Evolutionary conservation across 2,113 vertebrate genomes (phyloP), one percentile per base, ranked within the genome.

Genomic region (Mormyrus iriodes): DNA sequence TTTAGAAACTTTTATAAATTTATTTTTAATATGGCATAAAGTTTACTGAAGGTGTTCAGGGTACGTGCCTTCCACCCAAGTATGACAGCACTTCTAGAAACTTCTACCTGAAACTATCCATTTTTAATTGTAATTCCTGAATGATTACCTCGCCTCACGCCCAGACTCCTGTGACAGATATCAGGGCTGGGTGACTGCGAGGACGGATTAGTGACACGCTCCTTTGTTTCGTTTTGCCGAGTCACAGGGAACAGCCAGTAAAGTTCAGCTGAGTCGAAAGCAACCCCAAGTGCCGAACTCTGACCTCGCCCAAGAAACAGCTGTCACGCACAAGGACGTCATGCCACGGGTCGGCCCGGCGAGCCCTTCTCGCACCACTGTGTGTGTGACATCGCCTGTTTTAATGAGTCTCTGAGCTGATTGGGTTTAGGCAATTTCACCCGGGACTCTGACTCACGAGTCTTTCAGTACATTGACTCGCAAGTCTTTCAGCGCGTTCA

Each of bases 221-320:
- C 51, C 51, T 86, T 86, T 86, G 85, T 86, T 86, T 86, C 44
- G 49, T 39, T 53, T 39, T 86, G 85, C 85, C 49, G 51, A 86
- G 85, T 53, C 85, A 86, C 49, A 19, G 85, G 85, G 51, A 86
- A 53, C 27, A 53, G 27, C 21, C 85, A 15, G 49, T 13, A 21
- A 17, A 15, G 51, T 35, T 52, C 85, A 39, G 44, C 42, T n/a
- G 27, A 53, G 17, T 85, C 51, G 48, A 53, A 86, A 86, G 85
- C 49, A 86, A 51, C n/a, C 10, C 85, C 12, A 10, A 35, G 49
- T 51, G 0, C 51, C n/a, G 27, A 86, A 31, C 17, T 27, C 51
- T 4, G 27, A 13, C 85, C 85, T 86, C 12, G 48, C 85, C 85
- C 35, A 51, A 35, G 31, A 53, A 48, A 39, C 49, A 86, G 85